These are phyloP conservation scores for Neomonachus schauinslandi DNA, from an alignment of 2,113 vertebrate species.

Conservation along the genomic window DNA sequence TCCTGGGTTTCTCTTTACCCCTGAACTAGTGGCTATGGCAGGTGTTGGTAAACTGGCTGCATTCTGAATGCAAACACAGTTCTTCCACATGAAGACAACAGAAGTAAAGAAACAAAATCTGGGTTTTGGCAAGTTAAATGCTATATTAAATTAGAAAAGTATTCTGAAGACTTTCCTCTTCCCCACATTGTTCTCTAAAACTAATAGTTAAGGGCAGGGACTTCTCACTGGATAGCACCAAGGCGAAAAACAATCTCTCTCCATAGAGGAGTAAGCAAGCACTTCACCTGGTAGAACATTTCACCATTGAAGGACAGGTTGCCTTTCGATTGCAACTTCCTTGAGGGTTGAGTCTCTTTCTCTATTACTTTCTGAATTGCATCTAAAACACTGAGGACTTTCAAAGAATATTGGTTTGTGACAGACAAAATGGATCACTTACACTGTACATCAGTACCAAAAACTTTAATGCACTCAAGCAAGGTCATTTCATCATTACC, in stretches of 20 bases:
- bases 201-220: background rate
- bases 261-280: background rate
- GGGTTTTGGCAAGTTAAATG: background rate
- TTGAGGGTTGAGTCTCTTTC: conserved; percentile 35
- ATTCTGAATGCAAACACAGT: background rate
- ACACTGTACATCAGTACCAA: conserved; percentile 30
- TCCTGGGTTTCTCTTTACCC: background rate
- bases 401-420: conserved; percentile 53
- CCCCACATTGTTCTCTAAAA: conserved; percentile 2
- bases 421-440: conserved; percentile 60
- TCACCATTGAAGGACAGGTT: background rate
- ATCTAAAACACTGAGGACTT: conserved; percentile 64
- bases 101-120: conserved; percentile 21
- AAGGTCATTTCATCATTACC: conserved; percentile 38
- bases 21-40: background rate
- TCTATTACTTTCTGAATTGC: conserved; percentile 56
- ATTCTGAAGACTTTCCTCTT: conserved; percentile 27
- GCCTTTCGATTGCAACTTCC: conserved; percentile 50
- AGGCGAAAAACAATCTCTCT: background rate
- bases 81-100: background rate
- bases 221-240: background rate
- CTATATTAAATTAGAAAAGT: conserved; percentile 41
- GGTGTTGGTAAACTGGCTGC: background rate
- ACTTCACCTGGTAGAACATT: background rate
- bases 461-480: conserved; percentile 50